A percentile compares a stretch with the other conserved stretches of the same genome.
phyloP scores from a whole-genome alignment of 37 sponge, comb jelly and placozoan species.

The Agelas oroides region DNA sequence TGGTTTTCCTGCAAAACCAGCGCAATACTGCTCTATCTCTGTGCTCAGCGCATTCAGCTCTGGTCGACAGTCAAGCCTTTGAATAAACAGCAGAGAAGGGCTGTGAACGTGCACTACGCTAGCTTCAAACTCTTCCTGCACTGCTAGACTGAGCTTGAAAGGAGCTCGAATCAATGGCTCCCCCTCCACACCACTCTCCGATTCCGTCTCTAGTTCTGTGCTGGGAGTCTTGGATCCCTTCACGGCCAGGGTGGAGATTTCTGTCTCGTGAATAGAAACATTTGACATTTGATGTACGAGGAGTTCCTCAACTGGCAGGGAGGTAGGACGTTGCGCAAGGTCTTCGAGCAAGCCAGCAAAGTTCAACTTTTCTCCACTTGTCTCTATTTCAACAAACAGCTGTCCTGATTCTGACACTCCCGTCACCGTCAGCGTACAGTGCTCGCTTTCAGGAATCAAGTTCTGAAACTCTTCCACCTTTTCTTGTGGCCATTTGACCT shows the following conservation, averaged over 20 bases:
- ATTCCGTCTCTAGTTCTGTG: constrained; percentile 15
- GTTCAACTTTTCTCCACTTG: constrained; percentile 14
- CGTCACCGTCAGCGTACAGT: constrained; percentile 33
- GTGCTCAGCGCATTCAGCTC: constrained; percentile 56
- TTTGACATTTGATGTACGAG: no score
- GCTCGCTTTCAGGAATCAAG: constrained; percentile 37
- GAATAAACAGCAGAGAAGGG: constrained; percentile 72
- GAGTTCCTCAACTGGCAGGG: no score
- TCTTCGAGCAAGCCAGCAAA: constrained; percentile 20
- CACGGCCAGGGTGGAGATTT: constrained; percentile 17
- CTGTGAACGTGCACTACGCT: constrained; percentile 53
- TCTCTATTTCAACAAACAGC: constrained; percentile 6
- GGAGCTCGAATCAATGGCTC: constrained; percentile 70
- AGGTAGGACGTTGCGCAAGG: no score
- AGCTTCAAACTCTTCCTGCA: constrained; percentile 46
- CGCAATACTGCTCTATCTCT: constrained; percentile 74
- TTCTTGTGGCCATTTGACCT: constrained; percentile 26
- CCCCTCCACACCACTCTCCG: constrained; percentile 25
- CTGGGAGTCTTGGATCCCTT: constrained; percentile 24
- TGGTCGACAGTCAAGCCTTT: constrained; percentile 57
- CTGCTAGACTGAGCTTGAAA: constrained; percentile 59
- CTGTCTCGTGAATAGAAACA: neutral
- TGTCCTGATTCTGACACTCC: neutral
- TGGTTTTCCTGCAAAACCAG: constrained; percentile 25
- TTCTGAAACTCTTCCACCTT: constrained; percentile 38